Base-by-base conservation (phyloP, 2,888 invertebrate species). In the Acheta domesticus region DNA sequence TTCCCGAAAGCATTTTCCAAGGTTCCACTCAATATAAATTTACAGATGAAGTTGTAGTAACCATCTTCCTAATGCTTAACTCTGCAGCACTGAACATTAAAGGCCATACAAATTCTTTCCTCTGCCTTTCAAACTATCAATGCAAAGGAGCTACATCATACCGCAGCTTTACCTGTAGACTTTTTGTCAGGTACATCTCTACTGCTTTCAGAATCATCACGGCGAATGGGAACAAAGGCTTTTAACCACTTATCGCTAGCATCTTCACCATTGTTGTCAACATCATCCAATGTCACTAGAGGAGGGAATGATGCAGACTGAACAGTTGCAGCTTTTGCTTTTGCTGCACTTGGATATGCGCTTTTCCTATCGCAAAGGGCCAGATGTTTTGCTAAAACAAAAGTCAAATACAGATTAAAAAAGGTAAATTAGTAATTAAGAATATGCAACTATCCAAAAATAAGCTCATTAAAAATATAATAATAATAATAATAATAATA, bases 301-400 rank as follows among this genome's bases (percentile, higher is more conserved):
- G 83, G 83, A 8, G 84, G 84, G 79, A 84, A 84, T 49, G 83
- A 83, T 12, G 90, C 89, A 0, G 90, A 90, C 84, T 93, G 92
- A 48, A 89, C 88, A 82, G 90, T 90, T 1, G 92, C 93, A 19
- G 89, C 89, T 81, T 91, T 91, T 80, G 91, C 89, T 21, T 50
- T 36, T 21, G 78, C 79, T 19, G 78, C 79, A 0, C 91, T 90
- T 19, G 91, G 89, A 87, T 93, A 94, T 0, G 94, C 93, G 0
- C 92, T 92, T 85, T 92, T 91, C 84, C 92, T 91, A 79, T 92
- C 92, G 84, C 94, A 94, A 82, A 90, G 89, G 50, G 93, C 90
- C 84, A 95, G 87, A 87, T 95, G 94, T 48, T 91, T 90, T 23
- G 94, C 91, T 80, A 79, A 8, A 75, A 80, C 23, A 80, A 23